phyloP scores from a whole-genome alignment of 1,140 invertebrate genomes.

The Lordiphosa mommai region DNA sequence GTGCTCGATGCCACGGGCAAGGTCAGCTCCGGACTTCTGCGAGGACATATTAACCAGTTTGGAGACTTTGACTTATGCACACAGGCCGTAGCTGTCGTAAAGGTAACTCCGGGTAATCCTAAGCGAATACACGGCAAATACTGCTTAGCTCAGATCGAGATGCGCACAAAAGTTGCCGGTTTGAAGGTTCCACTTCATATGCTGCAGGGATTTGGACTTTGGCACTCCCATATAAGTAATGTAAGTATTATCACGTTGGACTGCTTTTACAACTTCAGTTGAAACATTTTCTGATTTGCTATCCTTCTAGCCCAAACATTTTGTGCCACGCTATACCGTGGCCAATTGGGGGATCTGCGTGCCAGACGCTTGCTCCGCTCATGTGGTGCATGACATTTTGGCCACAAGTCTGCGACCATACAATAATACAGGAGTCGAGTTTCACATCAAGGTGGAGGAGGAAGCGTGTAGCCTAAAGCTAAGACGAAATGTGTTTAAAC shows the following conservation, averaged over 20 bases:
- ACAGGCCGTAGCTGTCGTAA: constrained; percentile 81
- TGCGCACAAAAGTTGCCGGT: constrained; percentile 81
- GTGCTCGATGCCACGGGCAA: constrained; percentile 87
- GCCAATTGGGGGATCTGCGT: constrained; percentile 86
- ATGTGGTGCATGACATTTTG: constrained; percentile 82
- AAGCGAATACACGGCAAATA: constrained; percentile 85
- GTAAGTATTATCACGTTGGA: constrained; percentile 80
- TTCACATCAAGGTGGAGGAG: constrained; percentile 82
- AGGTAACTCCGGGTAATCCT: constrained; percentile 80
- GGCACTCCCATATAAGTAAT: constrained; percentile 83
- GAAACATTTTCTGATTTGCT: background rate
- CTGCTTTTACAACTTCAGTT: background rate
- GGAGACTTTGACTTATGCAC: constrained; percentile 87
- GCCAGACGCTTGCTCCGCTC: constrained; percentile 82
- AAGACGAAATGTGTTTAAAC: constrained; percentile 71
- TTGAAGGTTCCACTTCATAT: constrained; percentile 83
- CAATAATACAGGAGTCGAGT: constrained; percentile 82
- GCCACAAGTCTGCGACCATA: constrained; percentile 82
- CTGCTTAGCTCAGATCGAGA: constrained; percentile 84
- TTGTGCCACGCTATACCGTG: constrained; percentile 85
- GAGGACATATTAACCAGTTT: constrained; percentile 86
- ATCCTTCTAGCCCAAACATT: constrained; percentile 83
- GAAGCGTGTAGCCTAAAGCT: constrained; percentile 83
- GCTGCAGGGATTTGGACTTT: constrained; percentile 83
- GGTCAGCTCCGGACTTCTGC: constrained; percentile 84